Evolutionary conservation across 2,113 vertebrate genomes (phyloP).

Genomic region (Rhadina sibilatrix): DNA sequence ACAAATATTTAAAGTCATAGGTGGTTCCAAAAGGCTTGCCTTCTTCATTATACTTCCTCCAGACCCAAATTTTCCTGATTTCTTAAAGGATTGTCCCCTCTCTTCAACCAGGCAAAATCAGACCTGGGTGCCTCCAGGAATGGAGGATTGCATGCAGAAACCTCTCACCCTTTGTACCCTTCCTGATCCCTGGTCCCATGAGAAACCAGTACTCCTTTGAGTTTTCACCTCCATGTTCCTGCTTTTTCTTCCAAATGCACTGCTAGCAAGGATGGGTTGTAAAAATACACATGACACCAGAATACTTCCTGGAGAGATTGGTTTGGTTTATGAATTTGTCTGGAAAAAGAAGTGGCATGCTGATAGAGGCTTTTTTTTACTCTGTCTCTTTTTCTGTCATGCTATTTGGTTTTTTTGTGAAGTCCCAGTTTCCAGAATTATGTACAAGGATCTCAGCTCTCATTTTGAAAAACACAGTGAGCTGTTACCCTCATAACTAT

Average conservation of each 20-base stretch:
- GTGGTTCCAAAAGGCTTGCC: background rate
- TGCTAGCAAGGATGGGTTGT: background rate
- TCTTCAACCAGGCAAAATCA: background rate
- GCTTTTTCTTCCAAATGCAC: background rate
- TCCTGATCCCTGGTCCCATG: background rate
- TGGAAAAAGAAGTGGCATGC: background rate
- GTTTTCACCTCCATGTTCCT: background rate
- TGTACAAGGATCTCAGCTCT: background rate
- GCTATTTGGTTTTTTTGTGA: background rate
- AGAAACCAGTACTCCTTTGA: background rate
- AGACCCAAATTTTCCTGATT: background rate
- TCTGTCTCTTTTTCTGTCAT: background rate
- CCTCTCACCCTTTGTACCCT: accelerated
- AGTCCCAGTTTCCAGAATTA: slow-evolving; percentile 2
- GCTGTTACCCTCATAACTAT: background rate
- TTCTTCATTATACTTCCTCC: background rate
- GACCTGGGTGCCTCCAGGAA: background rate
- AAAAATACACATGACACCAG: background rate
- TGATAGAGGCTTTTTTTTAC: background rate
- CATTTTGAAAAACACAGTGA: background rate
- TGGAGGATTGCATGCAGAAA: background rate
- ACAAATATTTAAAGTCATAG: background rate
- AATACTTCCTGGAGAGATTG: background rate
- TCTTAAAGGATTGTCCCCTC: background rate
- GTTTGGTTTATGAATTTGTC: background rate